Evolutionary conservation across 2,888 invertebrate species (phyloP), one percentile per base, ranked within the genome.

Genomic region (Agrochola litura): DNA sequence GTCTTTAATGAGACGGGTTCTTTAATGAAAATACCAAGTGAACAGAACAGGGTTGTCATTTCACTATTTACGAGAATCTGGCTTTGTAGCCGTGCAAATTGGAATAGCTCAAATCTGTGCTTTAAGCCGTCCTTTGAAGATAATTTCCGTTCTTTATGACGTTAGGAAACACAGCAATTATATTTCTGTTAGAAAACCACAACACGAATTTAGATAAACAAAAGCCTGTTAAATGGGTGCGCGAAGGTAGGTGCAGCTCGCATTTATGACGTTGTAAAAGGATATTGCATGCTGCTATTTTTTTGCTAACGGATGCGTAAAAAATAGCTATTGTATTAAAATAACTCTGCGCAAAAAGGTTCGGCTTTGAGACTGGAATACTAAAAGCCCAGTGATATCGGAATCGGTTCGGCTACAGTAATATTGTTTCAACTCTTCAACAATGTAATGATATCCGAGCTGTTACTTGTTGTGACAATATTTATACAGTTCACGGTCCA

Each of bases 1-100:
- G 94, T 93, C 94, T 94, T 92, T 95, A 96, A 95, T 95, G 96
- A 95, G 94, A 94, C 94, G 94, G 94, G 94, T 94, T 93, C 95
- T 95, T 94, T 95, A 96, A 95, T 95, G 94, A 94, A 95, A 95
- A 95, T 95, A 92, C 95, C 93, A 90, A 92, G 92, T 86, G 92
- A 92, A 92, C 91, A 91, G 92, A 92, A 92, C 91, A 90, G 91
- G 90, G 90, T 90, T 92, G 90, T 91, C 91, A 82, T 82, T 81
- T 76, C 79, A 78, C 76, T 84, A 84, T 83, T 83, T 86, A 83
- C 79, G 69, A 79, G 86, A 83, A 88, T 87, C 88, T 87, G 85
- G 88, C 88, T 88, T 87, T 88, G 82, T 82, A 78, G 69, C 73
- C 71, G 71, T 68, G 73, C 73, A 86, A 88, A 88, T 88, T 90